A percentile compares a stretch with the other conserved stretches of the same genome.
These are phyloP conservation scores for Apaloderma vittatum DNA, from an alignment of 2,113 vertebrate genomes.

Conservation along the genomic window DNA sequence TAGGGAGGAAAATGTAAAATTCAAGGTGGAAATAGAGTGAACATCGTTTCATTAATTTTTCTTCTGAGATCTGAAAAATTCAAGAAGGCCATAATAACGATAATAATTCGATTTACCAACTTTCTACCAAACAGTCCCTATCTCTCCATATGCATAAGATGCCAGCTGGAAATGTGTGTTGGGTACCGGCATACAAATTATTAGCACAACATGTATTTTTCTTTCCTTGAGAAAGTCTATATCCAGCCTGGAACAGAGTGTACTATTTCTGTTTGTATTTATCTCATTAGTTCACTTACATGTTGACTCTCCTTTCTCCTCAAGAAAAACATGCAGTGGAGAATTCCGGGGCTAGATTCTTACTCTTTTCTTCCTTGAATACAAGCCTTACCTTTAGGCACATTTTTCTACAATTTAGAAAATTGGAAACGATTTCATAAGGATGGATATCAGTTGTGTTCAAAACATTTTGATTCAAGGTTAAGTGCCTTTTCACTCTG, in stretches of 20 bases:
- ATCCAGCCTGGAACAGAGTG: constrained; percentile 32
- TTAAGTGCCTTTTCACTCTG: not conserved
- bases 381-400: not conserved
- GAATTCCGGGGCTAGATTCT: not conserved
- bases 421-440: not conserved
- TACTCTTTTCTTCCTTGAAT: not conserved
- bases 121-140: not conserved
- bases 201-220: constrained; percentile 13
- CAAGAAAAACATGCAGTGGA: not conserved
- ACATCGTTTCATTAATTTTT: not conserved
- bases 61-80: not conserved
- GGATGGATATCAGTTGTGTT: not conserved
- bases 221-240: not conserved
- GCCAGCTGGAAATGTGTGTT: constrained; percentile 23
- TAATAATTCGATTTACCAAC: not conserved
- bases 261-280: constrained; percentile 9
- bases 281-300: constrained; percentile 24
- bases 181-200: not conserved
- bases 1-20: not conserved
- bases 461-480: not conserved
- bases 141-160: not conserved
- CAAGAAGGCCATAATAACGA: not conserved
- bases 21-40: not conserved
- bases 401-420: not conserved
- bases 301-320: not conserved